A percentile compares a stretch with the other conserved stretches of the same genome.
Evolutionary conservation across 2,888 invertebrate species (phyloP).

Genomic region (Drosophila monieri): DNA sequence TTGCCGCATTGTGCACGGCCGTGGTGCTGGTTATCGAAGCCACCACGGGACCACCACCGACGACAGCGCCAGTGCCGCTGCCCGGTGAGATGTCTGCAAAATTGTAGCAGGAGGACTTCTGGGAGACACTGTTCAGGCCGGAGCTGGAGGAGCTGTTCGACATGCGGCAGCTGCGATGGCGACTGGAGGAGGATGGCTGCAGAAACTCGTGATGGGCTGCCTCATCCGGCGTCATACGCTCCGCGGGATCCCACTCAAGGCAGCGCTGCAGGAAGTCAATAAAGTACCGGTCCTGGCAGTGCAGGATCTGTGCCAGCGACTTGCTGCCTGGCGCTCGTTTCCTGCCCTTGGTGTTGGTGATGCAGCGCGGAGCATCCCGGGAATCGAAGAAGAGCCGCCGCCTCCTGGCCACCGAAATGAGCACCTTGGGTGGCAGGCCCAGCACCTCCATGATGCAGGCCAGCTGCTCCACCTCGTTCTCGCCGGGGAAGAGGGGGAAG

Average conservation of each 20-base stretch:
- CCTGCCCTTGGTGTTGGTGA: slow-evolving; percentile 96
- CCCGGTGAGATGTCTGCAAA: slow-evolving; percentile 81
- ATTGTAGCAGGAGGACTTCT: slow-evolving; percentile 82
- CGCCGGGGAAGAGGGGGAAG: slow-evolving; percentile 97
- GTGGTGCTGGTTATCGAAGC: slow-evolving; percentile 79
- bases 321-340: slow-evolving; percentile 95
- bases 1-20: slow-evolving; percentile 81
- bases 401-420: slow-evolving; percentile 93
- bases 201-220: slow-evolving; percentile 95
- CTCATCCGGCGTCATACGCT: slow-evolving; percentile 95
- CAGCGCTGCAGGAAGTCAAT: slow-evolving; percentile 95
- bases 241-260: slow-evolving; percentile 96
- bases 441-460: slow-evolving; percentile 98
- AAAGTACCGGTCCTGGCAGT: slow-evolving; percentile 94
- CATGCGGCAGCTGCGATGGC: slow-evolving; percentile 82
- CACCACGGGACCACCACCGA: slow-evolving; percentile 64
- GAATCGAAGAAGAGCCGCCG: slow-evolving; percentile 94
- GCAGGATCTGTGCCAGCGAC: slow-evolving; percentile 91
- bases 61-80: slow-evolving; percentile 41
- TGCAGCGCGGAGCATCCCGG: slow-evolving; percentile 94
- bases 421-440: slow-evolving; percentile 94
- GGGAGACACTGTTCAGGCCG: slow-evolving; percentile 81
- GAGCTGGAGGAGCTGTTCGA: slow-evolving; percentile 81
- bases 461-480: slow-evolving; percentile 98
- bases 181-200: slow-evolving; percentile 85